These are phyloP conservation scores for Myotis yumanensis DNA, from an alignment of 2,113 vertebrate genomes.

Conservation along the genomic window DNA sequence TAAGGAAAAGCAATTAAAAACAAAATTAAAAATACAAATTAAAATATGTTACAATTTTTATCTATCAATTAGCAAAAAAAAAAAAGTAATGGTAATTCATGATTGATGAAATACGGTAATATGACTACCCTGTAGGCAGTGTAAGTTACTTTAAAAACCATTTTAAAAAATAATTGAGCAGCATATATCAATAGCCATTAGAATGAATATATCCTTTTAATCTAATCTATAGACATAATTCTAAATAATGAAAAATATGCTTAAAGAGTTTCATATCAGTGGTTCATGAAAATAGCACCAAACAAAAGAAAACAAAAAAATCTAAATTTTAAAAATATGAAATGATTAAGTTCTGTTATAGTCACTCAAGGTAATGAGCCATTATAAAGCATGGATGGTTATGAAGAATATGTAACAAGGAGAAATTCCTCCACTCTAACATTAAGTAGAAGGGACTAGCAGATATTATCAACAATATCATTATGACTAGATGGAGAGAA, in stretches of 20 bases:
- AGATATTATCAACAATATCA: not conserved
- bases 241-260: slow-evolving; percentile 17
- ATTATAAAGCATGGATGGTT: not conserved
- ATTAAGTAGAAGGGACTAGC: not conserved
- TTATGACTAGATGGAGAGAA: not conserved
- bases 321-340: slow-evolving; percentile 34
- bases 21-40: slow-evolving; percentile 22
- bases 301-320: not conserved
- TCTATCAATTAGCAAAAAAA: slow-evolving; percentile 26
- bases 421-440: not conserved
- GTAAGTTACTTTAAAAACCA: not conserved
- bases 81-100: not conserved
- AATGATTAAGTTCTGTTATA: not conserved
- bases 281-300: not conserved
- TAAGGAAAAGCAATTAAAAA: slow-evolving; percentile 12
- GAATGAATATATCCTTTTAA: slow-evolving; percentile 18
- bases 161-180: slow-evolving; percentile 28
- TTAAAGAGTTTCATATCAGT: not conserved
- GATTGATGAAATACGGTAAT: not conserved
- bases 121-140: not conserved
- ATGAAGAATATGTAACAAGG: not conserved
- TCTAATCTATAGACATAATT: slow-evolving; percentile 40
- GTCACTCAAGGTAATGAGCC: not conserved
- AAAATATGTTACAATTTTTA: slow-evolving; percentile 15
- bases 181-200: not conserved